A percentile compares a stretch with the other conserved stretches of the same genome.
Evolutionary conservation across 2,113 vertebrate genomes (phyloP).

Genomic region (Rhinichthys klamathensis): DNA sequence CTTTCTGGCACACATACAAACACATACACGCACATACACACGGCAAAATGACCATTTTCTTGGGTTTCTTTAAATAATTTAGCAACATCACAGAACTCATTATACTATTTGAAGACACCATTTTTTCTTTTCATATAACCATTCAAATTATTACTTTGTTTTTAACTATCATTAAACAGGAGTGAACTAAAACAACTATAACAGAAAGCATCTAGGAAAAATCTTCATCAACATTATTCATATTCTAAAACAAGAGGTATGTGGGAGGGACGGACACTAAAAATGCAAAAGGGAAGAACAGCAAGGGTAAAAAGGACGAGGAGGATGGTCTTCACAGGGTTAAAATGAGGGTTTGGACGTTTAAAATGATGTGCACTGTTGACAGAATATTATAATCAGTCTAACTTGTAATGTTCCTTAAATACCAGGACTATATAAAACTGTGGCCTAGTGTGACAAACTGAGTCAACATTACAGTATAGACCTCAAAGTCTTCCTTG

Average conservation of each 20-base stretch:
- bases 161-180: constrained; percentile 16
- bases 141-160: constrained; percentile 22
- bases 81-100: constrained; percentile 64
- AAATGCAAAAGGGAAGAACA: background rate
- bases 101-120: constrained; percentile 54
- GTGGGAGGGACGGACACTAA: background rate
- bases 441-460: background rate
- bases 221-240: background rate
- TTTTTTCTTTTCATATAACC: constrained; percentile 45
- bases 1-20: constrained; percentile 45
- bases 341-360: background rate
- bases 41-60: constrained; percentile 58
- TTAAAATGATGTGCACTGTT: background rate
- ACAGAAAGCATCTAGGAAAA: background rate
- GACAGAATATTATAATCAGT: no score
- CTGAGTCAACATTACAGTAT: background rate
- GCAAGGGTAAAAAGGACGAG: background rate
- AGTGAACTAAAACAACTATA: background rate
- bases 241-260: constrained; percentile 1
- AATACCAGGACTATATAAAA: background rate
- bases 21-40: constrained; percentile 53
- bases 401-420: background rate
- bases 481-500: background rate
- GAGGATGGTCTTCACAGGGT: constrained; percentile 23
- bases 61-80: constrained; percentile 64